Evolutionary conservation across 2,888 invertebrate genomes (phyloP), one percentile per base, ranked within the genome.

Genomic region (Stenichneumon culpator): DNA sequence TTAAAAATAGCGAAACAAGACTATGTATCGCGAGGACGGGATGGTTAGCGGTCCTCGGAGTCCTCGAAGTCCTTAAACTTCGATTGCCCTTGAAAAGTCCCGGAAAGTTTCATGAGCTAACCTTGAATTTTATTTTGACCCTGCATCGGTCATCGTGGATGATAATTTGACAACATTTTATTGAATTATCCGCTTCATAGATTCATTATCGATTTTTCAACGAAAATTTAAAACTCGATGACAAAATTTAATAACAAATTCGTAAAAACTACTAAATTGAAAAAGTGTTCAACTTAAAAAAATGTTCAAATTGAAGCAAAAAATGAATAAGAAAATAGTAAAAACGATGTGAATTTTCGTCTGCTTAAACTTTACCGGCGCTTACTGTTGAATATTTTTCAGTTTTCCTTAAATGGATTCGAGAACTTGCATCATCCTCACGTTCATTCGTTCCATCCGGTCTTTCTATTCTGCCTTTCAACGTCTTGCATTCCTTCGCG

Each of bases 401-500:
- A 1, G 0, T 9, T 63, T 50, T 74, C 52, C 0, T 36, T 36
- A 60, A 28, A 52, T 52, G 19, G 16, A 65, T 75, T 57, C 44
- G 44, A 44, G 1, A n/a, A n/a, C 22, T 77, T 77, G 36, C 52
- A 14, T 65, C 57, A 54, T 68, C 28, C 16, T 60, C 16, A 16
- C 60, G 25, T 60, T 11, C 28, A 3, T 16, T 60, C 28, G 6
- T 32, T 32, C 28, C 16, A 60, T 60, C 25, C 60, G 32, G 19
- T 14, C 19, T 19, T 14, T 47, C 22, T 78, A 7, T 65, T 77
- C 63, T 5, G 9, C 6, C 54, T 72, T 68, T 16, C 63, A 47
- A 74, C 74, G 16, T 74, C 57, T n/a, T 32, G 39, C 60, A 70
- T 82, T 77, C 54, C 60, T 57, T 65, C 69, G 75, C 16, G 14